Conservation (phyloP, 2,113 vertebrate species). For the Camelus bactrianus region DNA sequence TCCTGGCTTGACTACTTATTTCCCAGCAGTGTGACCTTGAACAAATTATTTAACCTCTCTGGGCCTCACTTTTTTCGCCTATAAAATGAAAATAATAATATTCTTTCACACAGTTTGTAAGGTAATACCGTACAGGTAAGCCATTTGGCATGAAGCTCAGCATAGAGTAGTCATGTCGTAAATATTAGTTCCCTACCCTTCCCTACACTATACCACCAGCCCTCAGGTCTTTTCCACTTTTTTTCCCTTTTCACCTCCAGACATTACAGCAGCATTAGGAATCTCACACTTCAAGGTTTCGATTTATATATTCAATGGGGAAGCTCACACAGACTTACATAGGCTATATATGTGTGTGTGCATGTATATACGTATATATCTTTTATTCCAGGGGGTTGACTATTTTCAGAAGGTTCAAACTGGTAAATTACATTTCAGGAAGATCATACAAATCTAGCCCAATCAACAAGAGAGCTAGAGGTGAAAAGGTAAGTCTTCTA, state of each 20-base stretch:
- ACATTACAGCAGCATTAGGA: not conserved
- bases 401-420: slow-evolving; percentile 57
- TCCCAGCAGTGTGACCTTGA: not conserved
- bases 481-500: not conserved
- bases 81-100: slow-evolving; percentile 39
- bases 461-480: slow-evolving; percentile 1
- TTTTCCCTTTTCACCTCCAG: not conserved
- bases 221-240: slow-evolving; percentile 54
- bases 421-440: slow-evolving; percentile 43
- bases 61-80: slow-evolving; percentile 25
- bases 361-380: too few relatives aligned
- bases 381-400: not conserved
- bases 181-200: not conserved
- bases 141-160: not conserved
- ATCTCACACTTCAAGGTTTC: not conserved
- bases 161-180: not conserved
- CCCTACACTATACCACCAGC: slow-evolving; percentile 55
- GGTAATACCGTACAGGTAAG: not conserved
- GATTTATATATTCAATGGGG: not conserved
- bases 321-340: not conserved
- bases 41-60: slow-evolving; percentile 9
- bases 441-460: not conserved
- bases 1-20: not conserved
- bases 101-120: not conserved
- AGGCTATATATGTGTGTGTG: not conserved